These are phyloP conservation scores for Buathra laborator DNA, from an alignment of 2,888 invertebrate genomes.

Conservation along the genomic window DNA sequence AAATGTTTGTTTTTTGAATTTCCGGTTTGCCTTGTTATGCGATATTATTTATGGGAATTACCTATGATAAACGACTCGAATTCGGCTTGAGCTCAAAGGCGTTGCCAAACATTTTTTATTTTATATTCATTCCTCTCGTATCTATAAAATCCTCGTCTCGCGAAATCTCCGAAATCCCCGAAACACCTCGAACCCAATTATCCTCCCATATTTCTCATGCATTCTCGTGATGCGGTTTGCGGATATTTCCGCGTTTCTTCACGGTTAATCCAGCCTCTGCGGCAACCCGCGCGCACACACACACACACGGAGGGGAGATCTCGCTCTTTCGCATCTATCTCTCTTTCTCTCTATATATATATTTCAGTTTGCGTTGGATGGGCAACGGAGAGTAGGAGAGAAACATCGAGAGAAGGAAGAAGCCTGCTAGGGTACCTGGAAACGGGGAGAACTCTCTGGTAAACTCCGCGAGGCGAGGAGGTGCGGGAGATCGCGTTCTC, in stretches of 20 bases:
- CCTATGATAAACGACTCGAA: no score
- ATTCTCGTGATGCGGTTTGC: constrained; percentile 8
- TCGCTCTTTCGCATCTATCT: not conserved
- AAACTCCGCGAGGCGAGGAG: constrained; percentile 48
- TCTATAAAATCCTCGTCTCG: no score
- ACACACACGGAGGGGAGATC: not conserved
- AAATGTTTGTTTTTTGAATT: no score
- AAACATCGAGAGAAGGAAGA: constrained; percentile 21
- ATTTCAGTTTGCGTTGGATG: not conserved
- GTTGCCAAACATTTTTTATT: no score
- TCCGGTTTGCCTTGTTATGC: no score
- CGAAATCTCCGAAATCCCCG: not conserved
- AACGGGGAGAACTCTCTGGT: constrained; percentile 52
- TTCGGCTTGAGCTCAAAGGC: no score
- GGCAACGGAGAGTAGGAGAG: not conserved
- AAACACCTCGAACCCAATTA: constrained; percentile 10
- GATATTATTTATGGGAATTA: no score
- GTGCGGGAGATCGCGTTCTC: constrained; percentile 50
- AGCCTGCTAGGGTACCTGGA: constrained; percentile 29
- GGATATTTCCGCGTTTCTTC: constrained; percentile 37
- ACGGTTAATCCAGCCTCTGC: constrained; percentile 10
- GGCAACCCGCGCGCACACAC: not conserved
- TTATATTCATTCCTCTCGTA: not conserved
- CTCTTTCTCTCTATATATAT: not conserved
- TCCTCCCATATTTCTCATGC: not conserved